Base-by-base conservation (phyloP, 1,140 invertebrate genomes). In the Conus ventricosus region DNA sequence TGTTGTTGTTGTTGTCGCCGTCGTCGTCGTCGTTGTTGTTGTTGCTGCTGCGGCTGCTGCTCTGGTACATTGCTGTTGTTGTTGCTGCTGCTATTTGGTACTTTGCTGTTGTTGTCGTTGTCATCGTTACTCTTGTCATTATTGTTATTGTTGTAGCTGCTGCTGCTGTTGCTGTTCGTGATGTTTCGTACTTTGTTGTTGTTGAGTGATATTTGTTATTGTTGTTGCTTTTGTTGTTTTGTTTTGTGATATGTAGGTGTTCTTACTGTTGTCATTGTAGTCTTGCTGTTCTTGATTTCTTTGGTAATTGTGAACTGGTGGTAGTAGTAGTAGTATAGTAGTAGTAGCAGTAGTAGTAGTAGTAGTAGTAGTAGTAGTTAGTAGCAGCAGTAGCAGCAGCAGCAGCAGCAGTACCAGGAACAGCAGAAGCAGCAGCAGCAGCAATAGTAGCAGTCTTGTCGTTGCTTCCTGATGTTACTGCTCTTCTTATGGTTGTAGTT, bases 291-390 rank as follows among this genome's bases (percentile, higher is more conserved):
- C 17, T 75, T 75, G 25, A 1, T 75, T 20, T 75, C 71, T 20
- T 75, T 75, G 25, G 17, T 75, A 1, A 20, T 75, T 20, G 17
- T 75, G 71, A 20, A 75, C 17, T 75, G 25, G 71, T 75, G 4
- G 71, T 75, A 75, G 71, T 75, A 75, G 71, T 75, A 75, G 71
- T 75, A 75, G 71, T 75, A 75, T 75, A 75, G 71, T 75, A 75
- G 71, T 75, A 75, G 71, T 75, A 75, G 71, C 4, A 75, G 71
- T 75, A 75, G 71, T 75, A 75, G 71, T 75, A 75, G 71, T 75
- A 75, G 71, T 75, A 75, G 71, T 75, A 75, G 71, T 75, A 75
- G 71, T 75, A 75, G 71, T 75, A 75, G 71, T 75, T 3, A 75
- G 71, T 3, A 75, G 71, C 25, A 75, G 71, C 25, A 3, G 71